phyloP scores from a whole-genome alignment of 1,140 invertebrate genomes.

The Conopomorpha cramerella region DNA sequence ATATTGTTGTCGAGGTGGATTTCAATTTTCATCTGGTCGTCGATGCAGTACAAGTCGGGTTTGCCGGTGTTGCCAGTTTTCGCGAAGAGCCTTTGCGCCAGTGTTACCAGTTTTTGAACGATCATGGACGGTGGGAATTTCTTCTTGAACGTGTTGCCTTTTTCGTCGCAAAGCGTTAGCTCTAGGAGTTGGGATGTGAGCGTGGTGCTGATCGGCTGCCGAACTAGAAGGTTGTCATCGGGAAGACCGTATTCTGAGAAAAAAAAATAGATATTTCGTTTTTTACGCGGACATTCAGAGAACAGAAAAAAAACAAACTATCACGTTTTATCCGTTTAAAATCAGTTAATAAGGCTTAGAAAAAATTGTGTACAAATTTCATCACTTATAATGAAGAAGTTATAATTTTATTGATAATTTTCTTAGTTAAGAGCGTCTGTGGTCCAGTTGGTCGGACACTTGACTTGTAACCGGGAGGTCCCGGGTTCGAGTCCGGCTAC shows the following conservation, averaged over 20 bases:
- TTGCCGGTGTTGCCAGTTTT: constrained; percentile 29
- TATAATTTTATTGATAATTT: no score
- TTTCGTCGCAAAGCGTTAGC: constrained; percentile 65
- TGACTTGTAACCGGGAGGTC: no score
- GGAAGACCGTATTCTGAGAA: constrained; percentile 78
- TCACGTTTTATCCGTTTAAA: no score
- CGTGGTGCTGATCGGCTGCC: constrained; percentile 61
- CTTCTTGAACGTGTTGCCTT: constrained; percentile 65
- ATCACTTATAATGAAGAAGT: no score
- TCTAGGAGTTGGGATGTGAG: constrained; percentile 73
- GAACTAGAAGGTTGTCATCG: constrained; percentile 71
- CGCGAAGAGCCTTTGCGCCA: constrained; percentile 72
- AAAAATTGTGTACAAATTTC: no score
- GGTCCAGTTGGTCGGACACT: no score
- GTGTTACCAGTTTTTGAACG: constrained; percentile 78
- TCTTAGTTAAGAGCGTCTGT: no score
- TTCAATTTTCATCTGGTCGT: constrained; percentile 64
- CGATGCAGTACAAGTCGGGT: constrained; percentile 55
- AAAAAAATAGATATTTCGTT: no score
- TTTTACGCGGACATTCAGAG: no score
- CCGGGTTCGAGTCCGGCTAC: no score
- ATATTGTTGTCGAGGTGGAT: constrained; percentile 79
- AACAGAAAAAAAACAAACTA: no score
- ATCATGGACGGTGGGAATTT: constrained; percentile 78
- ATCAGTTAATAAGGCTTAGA: no score